Evolutionary conservation across 2,888 invertebrate genomes (phyloP).

Genomic region (Drymonia ruficornis): DNA sequence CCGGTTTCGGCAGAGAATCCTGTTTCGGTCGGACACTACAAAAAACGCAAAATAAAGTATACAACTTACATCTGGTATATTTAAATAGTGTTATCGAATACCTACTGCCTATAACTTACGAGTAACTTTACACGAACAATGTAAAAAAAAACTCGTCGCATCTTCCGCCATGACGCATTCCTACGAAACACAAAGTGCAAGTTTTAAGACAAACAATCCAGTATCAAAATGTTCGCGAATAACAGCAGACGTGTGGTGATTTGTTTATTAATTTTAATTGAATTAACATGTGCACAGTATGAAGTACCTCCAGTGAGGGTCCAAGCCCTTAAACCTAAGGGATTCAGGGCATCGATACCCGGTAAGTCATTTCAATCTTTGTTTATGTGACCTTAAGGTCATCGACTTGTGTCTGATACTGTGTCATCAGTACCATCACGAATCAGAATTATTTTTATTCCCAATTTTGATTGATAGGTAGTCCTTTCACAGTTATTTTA

Average conservation of each 20-base stretch:
- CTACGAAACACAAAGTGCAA: background rate
- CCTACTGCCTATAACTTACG: too few species aligned
- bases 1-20: too few species aligned
- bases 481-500: too few species aligned
- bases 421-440: too few species aligned
- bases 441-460: too few species aligned
- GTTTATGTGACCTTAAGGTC: constrained; percentile 4
- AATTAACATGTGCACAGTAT: constrained; percentile 37
- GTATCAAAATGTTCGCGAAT: constrained; percentile 50
- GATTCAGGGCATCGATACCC: constrained; percentile 85
- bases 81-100: too few species aligned
- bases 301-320: constrained; percentile 78
- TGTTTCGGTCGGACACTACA: too few species aligned
- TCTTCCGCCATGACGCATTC: background rate
- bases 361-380: constrained; percentile 60
- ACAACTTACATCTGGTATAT: too few species aligned
- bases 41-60: too few species aligned
- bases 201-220: constrained; percentile 19
- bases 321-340: constrained; percentile 81
- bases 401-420: background rate
- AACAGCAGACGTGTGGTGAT: constrained; percentile 31
- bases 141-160: background rate
- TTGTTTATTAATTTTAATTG: constrained; percentile 25
- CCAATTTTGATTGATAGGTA: too few species aligned
- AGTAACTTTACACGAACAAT: too few species aligned